These are phyloP conservation scores for Ptyas mucosa DNA, from an alignment of 2,113 vertebrate genomes.

Conservation along the genomic window DNA sequence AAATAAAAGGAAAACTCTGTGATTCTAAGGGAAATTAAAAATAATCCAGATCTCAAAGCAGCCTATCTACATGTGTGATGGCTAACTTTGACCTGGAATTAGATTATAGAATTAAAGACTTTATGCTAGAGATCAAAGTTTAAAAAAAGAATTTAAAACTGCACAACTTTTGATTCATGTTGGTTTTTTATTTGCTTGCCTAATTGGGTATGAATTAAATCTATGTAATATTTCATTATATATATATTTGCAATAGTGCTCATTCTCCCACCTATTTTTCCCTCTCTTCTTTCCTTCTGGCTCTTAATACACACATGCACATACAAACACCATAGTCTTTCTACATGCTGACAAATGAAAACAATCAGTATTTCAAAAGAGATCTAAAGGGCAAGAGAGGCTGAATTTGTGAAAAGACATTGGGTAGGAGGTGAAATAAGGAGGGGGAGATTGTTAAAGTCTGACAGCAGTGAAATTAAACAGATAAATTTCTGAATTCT, in stretches of 20 bases:
- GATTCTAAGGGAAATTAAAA: background rate
- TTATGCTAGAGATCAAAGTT: background rate
- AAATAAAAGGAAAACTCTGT: background rate
- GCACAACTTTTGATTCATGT: slow-evolving; percentile 10
- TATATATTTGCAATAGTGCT: slow-evolving; percentile 33
- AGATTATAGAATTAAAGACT: background rate
- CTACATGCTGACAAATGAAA: background rate
- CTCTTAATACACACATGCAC: background rate
- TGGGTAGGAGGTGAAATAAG: slow-evolving; percentile 21
- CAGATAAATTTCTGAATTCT: slow-evolving; percentile 75
- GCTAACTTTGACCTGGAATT: background rate
- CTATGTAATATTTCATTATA: slow-evolving; percentile 33
- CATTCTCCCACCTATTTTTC: slow-evolving; percentile 3
- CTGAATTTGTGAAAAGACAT: slow-evolving; percentile 49
- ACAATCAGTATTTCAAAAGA: slow-evolving; percentile 29
- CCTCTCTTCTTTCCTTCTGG: background rate
- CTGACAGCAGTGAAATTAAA: slow-evolving; percentile 68
- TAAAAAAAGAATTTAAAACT: background rate
- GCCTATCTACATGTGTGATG: background rate
- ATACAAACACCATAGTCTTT: background rate
- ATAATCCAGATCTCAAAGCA: background rate
- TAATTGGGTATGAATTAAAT: slow-evolving; percentile 47
- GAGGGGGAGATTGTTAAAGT: slow-evolving; percentile 54
- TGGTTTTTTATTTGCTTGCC: background rate
- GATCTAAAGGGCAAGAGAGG: slow-evolving; percentile 50